Base-by-base conservation (phyloP, 2,888 invertebrate genomes). In the Emmelina monodactyla region DNA sequence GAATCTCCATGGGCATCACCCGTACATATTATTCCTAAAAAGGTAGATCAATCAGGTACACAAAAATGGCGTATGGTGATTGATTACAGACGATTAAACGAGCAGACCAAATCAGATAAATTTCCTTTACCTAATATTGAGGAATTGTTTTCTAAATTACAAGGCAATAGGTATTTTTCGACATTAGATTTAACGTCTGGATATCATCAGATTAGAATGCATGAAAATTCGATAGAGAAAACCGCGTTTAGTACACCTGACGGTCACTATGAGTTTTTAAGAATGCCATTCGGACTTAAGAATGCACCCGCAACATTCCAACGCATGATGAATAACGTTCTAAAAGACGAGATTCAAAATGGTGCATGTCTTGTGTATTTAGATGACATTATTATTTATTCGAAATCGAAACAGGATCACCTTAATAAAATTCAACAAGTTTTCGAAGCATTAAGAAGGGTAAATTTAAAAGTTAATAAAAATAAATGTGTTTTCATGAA, bases 341-440 rank as follows among this genome's bases (percentile, higher is more conserved):
- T 36, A 1, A 28, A 16, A 16, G 6, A 15, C 1, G 28, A 31
- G 10, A 25, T 34, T n/a, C n/a, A 9, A 22, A 19, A 31, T 29
- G 29, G 28, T 3, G 12, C 37, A 16, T 52, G 50, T 39, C 47
- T 51, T 35, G 46, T 52, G 2, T 56, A 57, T 37, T 22, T 55
- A 33, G 54, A 55, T 35, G 57, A 58, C 37, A 50, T 60, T 10
- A 51, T 57, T 11, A 39, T 58, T 10, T 55, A 50, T 31, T 46
- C 43, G 6, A 39, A 34, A 25, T 38, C 32, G 6, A 32, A 47
- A 37, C 36, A 51, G 35, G 38, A 44, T 7, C 43, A 42, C 16
- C 34, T 41, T 32, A 37, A 43, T 34, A 34, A 33, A 12, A 14
- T 45, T 7, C 40, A 39, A 34, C 35, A 34, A 38, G 39, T 45